Evolutionary conservation across 2,888 invertebrate species (phyloP), one percentile per base, ranked within the genome.

Genomic region (Trichogramma dendrolimi): DNA sequence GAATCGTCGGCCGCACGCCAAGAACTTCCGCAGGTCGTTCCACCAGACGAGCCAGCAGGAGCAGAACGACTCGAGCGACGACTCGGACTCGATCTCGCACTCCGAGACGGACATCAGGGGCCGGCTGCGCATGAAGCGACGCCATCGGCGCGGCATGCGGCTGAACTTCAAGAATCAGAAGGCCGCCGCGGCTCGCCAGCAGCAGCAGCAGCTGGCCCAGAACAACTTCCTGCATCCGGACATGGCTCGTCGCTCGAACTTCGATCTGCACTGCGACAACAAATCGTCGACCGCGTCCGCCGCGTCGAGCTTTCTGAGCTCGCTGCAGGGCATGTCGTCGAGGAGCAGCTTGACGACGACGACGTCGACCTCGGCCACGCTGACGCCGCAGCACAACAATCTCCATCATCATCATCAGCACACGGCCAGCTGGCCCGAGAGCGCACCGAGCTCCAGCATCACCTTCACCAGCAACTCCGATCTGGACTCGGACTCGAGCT

Each of bases 61-160:
- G 27, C 10, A 46, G n/a, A 74, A 77, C 58, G 77, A 79, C 40
- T 78, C 79, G 5, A 78, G 78, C 65, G 79, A 79, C 39, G 79
- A 79, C 56, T 79, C 78, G 0, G 79, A 79, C 42, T 79, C 79
- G 0, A 76, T 84, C 60, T 83, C 83, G 0, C 82, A 83, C 58
- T 84, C 84, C 1, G 84, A 84, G 66, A 84, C 83, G 46, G 83
- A 84, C 63, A 83, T 84, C 58, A 75, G 83, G 4, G 73, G 73
- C n/a, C 71, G 77, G 8, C 62, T 78, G 50, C 70, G 76, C 7
- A 74, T 73, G 46, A 75, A 74, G 43, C 70, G 77, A 2, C 72
- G 76, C 0, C 75, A 77, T 50, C 77, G 74, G 63, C 77, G 75
- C 58, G 76, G 78, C 69, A 71, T 82, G 10, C 78, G 80, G 6